A percentile compares a stretch with the other conserved stretches of the same genome.
These are phyloP conservation scores for Actenoides lindsayi DNA, from an alignment of 2,113 vertebrate genomes.

Conservation along the genomic window DNA sequence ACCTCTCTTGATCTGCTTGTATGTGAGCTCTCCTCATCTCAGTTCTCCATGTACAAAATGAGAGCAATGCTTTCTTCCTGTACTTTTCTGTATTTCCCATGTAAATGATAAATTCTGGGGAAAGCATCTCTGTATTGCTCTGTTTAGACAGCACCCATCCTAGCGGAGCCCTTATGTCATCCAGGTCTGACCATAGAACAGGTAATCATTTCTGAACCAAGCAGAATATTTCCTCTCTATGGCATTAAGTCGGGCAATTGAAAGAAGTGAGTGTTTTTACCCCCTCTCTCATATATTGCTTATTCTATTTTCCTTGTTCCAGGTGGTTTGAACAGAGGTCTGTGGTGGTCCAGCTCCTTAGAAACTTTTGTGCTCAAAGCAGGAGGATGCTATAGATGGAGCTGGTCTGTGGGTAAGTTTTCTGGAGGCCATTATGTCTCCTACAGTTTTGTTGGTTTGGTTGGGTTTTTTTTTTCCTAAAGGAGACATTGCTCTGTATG, in stretches of 20 bases:
- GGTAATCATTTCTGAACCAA: not conserved
- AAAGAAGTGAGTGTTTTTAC: not conserved
- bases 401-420: not conserved
- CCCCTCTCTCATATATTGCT: not conserved
- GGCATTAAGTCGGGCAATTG: not conserved
- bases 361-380: not conserved
- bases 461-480: not conserved
- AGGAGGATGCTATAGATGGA: not conserved
- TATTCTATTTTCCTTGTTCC: not conserved
- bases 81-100: not conserved
- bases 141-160: not conserved
- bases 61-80: not conserved
- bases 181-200: not conserved
- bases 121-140: not conserved
- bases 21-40: not conserved
- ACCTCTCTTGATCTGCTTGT: not conserved
- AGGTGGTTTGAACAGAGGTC: not conserved
- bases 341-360: not conserved
- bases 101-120: not conserved
- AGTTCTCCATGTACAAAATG: not conserved
- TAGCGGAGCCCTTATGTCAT: not conserved
- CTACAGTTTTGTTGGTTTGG: not conserved
- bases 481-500: not conserved
- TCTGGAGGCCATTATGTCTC: slow-evolving; percentile 16
- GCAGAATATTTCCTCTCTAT: not conserved